Evolutionary conservation across 2,888 invertebrate genomes (phyloP).

Genomic region (Sminthurides aquaticus): DNA sequence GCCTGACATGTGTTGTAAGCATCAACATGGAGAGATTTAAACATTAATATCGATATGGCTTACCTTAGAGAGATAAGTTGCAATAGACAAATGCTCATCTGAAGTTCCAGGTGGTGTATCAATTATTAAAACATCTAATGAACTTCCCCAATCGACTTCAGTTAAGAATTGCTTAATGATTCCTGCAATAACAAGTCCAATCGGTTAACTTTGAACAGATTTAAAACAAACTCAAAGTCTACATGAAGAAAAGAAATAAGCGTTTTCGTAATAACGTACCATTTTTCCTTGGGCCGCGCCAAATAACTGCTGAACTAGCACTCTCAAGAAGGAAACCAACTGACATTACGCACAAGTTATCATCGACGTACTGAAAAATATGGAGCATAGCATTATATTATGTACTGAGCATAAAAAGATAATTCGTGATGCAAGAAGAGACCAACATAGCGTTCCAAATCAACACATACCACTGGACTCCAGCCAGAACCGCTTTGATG

Average conservation of each 20-base stretch:
- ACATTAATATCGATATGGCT: neutral
- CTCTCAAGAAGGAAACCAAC: slow-evolving; percentile 83
- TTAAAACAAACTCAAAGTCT: slow-evolving; percentile 6
- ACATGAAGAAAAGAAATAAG: neutral
- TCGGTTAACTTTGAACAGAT: neutral
- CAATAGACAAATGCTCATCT: slow-evolving; percentile 86
- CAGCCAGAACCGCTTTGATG: slow-evolving; percentile 94
- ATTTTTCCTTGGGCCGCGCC: slow-evolving; percentile 98
- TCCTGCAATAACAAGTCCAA: slow-evolving; percentile 52
- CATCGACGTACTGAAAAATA: slow-evolving; percentile 71
- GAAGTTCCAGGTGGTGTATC: slow-evolving; percentile 96
- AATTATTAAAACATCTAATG: slow-evolving; percentile 74
- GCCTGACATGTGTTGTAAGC: neutral
- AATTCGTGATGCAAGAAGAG: neutral
- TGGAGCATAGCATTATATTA: too few species aligned
- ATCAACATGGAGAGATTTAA: neutral
- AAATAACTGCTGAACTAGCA: slow-evolving; percentile 93
- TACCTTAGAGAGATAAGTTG: slow-evolving; percentile 58
- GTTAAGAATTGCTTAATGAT: slow-evolving; percentile 92
- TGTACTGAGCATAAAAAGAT: neutral
- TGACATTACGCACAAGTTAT: slow-evolving; percentile 94
- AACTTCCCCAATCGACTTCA: slow-evolving; percentile 88
- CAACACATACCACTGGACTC: slow-evolving; percentile 73
- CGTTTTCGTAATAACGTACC: slow-evolving; percentile 53
- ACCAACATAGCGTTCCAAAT: neutral